These are phyloP conservation scores for Eclectus roratus DNA, from an alignment of 2,113 vertebrate genomes.

Conservation along the genomic window DNA sequence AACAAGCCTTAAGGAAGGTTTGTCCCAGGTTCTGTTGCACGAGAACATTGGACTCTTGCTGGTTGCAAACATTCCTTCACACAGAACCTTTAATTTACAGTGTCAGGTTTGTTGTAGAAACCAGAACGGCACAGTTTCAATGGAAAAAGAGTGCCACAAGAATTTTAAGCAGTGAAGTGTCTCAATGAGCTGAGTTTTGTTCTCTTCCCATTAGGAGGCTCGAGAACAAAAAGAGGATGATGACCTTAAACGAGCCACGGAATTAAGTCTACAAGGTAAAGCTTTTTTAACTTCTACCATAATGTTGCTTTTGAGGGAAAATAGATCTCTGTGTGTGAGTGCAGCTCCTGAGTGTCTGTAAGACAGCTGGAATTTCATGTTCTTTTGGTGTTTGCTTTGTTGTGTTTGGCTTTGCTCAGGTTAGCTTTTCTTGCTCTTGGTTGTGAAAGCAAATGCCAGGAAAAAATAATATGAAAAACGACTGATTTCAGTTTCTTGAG, in stretches of 20 bases:
- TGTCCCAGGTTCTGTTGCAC: constrained; percentile 54
- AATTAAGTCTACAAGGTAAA: constrained; percentile 97
- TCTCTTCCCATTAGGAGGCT: constrained; percentile 84
- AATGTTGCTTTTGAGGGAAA: background rate
- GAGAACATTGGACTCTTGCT: constrained; percentile 7
- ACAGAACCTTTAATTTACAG: constrained; percentile 58
- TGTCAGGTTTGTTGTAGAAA: constrained; percentile 70
- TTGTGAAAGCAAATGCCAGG: constrained; percentile 1
- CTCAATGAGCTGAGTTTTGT: constrained; percentile 62
- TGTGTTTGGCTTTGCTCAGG: background rate
- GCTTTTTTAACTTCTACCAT: background rate
- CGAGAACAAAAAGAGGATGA: constrained; percentile 97
- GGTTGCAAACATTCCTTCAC: constrained; percentile 52
- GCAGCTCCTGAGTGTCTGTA: background rate
- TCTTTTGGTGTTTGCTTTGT: background rate
- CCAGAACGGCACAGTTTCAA: constrained; percentile 41
- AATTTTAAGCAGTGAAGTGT: constrained; percentile 57
- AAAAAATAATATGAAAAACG: background rate
- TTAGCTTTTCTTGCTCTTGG: background rate
- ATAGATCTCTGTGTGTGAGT: background rate
- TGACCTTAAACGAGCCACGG: constrained; percentile 96
- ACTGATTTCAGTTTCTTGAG: background rate
- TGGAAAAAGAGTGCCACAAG: constrained; percentile 39
- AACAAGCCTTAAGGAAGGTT: constrained; percentile 54
- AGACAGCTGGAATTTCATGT: background rate